phyloP scores from a whole-genome alignment of 1,140 invertebrate genomes.

The Dreissena polymorpha region DNA sequence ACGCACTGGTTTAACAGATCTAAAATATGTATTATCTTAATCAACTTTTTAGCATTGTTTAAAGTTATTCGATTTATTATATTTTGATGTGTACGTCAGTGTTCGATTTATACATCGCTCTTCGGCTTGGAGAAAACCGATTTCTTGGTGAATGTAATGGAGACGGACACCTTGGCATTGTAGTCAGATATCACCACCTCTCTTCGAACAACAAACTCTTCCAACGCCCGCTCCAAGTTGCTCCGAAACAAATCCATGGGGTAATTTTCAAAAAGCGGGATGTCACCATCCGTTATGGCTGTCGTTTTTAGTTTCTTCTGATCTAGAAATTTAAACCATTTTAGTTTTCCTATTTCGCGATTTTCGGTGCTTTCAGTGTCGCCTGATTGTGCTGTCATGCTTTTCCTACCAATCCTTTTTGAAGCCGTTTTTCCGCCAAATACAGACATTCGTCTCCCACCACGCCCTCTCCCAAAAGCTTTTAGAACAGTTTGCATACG shows the following conservation, averaged over 20 bases:
- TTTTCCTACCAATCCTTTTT: not conserved
- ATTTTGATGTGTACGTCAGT: too few relatives aligned
- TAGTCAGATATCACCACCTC: slow-evolving; percentile 43
- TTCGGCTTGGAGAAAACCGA: slow-evolving; percentile 29
- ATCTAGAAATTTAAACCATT: slow-evolving; percentile 33
- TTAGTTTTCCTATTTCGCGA: slow-evolving; percentile 30
- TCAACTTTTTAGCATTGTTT: too few relatives aligned
- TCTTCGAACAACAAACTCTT: slow-evolving; percentile 45
- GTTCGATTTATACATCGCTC: too few relatives aligned
- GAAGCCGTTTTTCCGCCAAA: not conserved
- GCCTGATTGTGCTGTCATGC: not conserved
- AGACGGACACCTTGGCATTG: slow-evolving; percentile 29
- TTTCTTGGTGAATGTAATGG: slow-evolving; percentile 47
- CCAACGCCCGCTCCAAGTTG: slow-evolving; percentile 38
- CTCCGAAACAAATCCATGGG: slow-evolving; percentile 34
- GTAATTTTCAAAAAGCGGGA: slow-evolving; percentile 21
- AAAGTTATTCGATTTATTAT: too few relatives aligned
- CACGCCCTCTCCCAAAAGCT: slow-evolving; percentile 14
- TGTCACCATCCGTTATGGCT: not conserved
- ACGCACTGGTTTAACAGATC: too few relatives aligned
- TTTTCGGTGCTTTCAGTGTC: not conserved
- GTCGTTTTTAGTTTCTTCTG: not conserved
- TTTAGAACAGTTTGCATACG: slow-evolving; percentile 27
- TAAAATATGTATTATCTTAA: too few relatives aligned
- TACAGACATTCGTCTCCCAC: not conserved